Percentiles rank a stretch among this genome's conserved stretches.
Evolutionary conservation across 2,797 vertebrate species (phyloP).

Genomic region (Nasua narica): DNA sequence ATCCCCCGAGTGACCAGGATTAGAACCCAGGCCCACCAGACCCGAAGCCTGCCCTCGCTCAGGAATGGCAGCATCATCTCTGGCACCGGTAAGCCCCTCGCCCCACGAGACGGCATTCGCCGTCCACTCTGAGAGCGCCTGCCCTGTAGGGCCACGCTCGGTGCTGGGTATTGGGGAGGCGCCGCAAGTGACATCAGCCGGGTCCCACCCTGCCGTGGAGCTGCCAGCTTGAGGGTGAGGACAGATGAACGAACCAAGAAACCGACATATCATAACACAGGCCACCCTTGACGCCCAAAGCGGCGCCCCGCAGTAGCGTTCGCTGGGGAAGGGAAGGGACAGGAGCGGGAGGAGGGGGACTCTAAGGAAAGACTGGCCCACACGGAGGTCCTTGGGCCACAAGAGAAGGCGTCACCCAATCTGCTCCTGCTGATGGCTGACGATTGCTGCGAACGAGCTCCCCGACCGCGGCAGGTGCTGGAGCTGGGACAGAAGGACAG

Average conservation of each 20-base stretch:
- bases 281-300: background rate
- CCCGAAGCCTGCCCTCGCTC: background rate
- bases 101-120: background rate
- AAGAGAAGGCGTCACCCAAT: background rate
- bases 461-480: background rate
- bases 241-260: background rate
- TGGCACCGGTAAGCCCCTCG: background rate
- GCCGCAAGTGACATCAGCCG: background rate
- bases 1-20: no score
- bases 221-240: background rate
- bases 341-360: background rate
- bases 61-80: accelerated
- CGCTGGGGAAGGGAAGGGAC: background rate
- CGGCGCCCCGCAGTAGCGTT: background rate
- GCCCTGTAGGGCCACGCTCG: background rate
- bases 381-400: background rate
- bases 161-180: background rate
- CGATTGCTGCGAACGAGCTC: background rate
- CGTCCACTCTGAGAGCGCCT: background rate
- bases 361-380: background rate
- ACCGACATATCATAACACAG: background rate
- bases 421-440: background rate
- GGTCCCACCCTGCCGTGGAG: background rate
- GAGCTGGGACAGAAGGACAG: background rate
- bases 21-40: background rate